A percentile compares a stretch with the other conserved stretches of the same genome.
These are phyloP conservation scores for Ceratosolen fusciceps DNA, from an alignment of 1,140 invertebrate genomes.

Conservation along the genomic window DNA sequence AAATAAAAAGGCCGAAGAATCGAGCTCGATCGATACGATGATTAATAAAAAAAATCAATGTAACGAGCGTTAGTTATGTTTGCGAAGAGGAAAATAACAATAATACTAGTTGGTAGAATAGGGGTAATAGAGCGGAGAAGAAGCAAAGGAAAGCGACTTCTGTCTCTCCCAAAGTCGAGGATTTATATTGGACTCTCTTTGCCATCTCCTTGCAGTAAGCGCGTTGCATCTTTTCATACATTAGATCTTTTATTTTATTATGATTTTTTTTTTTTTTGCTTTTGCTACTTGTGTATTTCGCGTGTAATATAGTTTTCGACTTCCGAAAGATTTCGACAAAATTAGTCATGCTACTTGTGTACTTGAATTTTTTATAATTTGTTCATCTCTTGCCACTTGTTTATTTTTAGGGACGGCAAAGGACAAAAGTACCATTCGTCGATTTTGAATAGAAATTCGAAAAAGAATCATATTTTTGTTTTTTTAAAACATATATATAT, in stretches of 20 bases:
- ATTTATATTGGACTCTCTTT: slow-evolving; percentile 32
- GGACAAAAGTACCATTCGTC: slow-evolving; percentile 71
- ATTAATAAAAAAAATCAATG: background rate
- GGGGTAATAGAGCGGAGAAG: slow-evolving; percentile 17
- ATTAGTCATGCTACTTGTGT: slow-evolving; percentile 36
- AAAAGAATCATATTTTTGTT: slow-evolving; percentile 41
- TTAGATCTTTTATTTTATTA: too few relatives aligned
- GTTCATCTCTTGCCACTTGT: slow-evolving; percentile 44
- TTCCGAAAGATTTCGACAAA: slow-evolving; percentile 29
- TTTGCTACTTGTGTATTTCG: slow-evolving; percentile 31
- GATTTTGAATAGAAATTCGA: slow-evolving; percentile 60
- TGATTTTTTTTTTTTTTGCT: too few relatives aligned
- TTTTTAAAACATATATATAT: slow-evolving; percentile 37
- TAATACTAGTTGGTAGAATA: slow-evolving; percentile 38
- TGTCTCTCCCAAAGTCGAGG: slow-evolving; percentile 20
- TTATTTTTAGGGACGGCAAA: slow-evolving; percentile 64
- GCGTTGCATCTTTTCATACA: slow-evolving; percentile 30
- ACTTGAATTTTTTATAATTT: slow-evolving; percentile 38
- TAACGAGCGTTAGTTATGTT: slow-evolving; percentile 34
- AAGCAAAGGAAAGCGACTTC: slow-evolving; percentile 25
- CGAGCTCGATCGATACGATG: slow-evolving; percentile 27
- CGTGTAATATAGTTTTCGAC: slow-evolving; percentile 31
- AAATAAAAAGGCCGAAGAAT: background rate
- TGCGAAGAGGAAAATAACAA: slow-evolving; percentile 42
- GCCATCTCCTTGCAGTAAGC: slow-evolving; percentile 35